Evolutionary conservation across 2,797 vertebrate species (phyloP), one percentile per base, ranked within the genome.

Genomic region (Gorsachius magnificus): DNA sequence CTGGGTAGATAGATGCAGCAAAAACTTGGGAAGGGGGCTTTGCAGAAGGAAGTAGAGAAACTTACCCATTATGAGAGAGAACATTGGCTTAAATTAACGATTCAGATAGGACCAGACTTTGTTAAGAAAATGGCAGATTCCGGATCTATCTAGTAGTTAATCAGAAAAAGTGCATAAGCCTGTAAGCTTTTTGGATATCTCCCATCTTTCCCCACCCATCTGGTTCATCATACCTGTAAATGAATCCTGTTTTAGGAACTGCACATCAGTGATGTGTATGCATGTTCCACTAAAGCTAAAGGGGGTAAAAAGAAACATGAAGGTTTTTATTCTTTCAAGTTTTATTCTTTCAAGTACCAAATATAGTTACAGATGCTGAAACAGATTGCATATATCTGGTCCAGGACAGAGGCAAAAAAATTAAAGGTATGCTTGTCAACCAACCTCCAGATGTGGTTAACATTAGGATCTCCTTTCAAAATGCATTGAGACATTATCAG

Each of bases 291-390:
- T 85, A 48, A 83, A 76, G 26, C n/a, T 65, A 69, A 86, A 69
- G 11, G 15, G 18, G 24, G 2, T 85, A 28, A 70, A 80, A 91
- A 77, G n/a, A 77, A 61, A 45, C 11, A 20, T 72, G 69, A 70
- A 61, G 3, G 4, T 9, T 54, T 92, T 92, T 83, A 33, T 85
- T 96, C 46, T 80, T 79, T 72, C 36, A 86, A 76, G 56, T 83
- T 92, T 92, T 83, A 33, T 85, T 96, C 46, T 80, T 79, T 72
- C 36, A 86, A 76, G 56, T 83, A 48, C 36, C 69, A 89, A 90
- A 61, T 61, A 43, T 6, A 80, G 54, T 45, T 94, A 11, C 33
- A 80, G 64, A 90, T 28, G 83, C 54, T 77, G 91, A 93, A 78
- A 38, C 10, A 10, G 21, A 51, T 83, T 88, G 28, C 33, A 50